These are phyloP conservation scores for Drosophila ogumai DNA, from an alignment of 1,140 invertebrate species.

Conservation along the genomic window DNA sequence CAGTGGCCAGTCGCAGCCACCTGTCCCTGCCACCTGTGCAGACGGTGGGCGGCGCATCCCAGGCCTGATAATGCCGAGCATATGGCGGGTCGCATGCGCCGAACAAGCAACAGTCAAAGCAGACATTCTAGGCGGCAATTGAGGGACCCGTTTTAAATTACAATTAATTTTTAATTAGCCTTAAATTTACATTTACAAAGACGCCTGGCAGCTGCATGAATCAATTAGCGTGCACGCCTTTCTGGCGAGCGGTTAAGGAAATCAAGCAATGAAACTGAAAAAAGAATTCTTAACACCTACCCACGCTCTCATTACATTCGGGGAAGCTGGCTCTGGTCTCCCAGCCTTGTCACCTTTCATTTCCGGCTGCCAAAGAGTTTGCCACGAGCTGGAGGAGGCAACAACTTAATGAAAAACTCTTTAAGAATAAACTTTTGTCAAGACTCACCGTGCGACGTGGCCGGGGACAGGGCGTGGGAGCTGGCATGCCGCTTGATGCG, in stretches of 20 bases:
- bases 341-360: constrained; percentile 42
- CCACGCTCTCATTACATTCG: constrained; percentile 61
- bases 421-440: background rate
- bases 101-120: constrained; percentile 10
- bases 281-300: constrained; percentile 26
- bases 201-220: constrained; percentile 40
- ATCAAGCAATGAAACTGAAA: constrained; percentile 22
- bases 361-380: constrained; percentile 74
- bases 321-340: constrained; percentile 28
- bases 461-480: constrained; percentile 66
- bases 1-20: constrained; percentile 28
- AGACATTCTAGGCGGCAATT: constrained; percentile 31
- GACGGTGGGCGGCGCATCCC: constrained; percentile 25
- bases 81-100: constrained; percentile 64
- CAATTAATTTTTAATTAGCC: constrained; percentile 74
- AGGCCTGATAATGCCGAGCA: constrained; percentile 42
- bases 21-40: constrained; percentile 30
- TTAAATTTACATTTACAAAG: constrained; percentile 54
- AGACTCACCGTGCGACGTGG: constrained; percentile 58
- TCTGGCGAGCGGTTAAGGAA: constrained; percentile 15
- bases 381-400: constrained; percentile 44
- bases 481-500: constrained; percentile 72
- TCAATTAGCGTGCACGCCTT: constrained; percentile 50
- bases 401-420: constrained; percentile 6
- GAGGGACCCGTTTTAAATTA: constrained; percentile 59